Evolutionary conservation across 2,888 invertebrate genomes (phyloP).

Genomic region (Phania funesta): DNA sequence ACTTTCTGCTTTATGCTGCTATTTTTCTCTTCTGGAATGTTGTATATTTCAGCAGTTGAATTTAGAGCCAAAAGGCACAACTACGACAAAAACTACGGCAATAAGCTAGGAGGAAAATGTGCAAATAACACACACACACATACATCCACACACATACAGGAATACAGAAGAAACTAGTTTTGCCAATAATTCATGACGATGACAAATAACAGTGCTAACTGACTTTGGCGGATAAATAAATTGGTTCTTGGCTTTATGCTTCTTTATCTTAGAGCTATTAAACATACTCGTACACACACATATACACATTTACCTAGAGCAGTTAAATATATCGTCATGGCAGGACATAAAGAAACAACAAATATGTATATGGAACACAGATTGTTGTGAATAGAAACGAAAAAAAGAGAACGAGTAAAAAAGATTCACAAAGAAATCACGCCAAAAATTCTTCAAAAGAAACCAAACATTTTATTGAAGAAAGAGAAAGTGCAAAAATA

Average conservation of each 20-base stretch:
- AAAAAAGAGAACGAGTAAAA: background rate
- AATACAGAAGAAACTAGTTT: slow-evolving; percentile 21
- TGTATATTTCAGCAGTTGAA: slow-evolving; percentile 11
- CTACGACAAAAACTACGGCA: background rate
- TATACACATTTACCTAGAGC: background rate
- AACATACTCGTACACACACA: background rate
- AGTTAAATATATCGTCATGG: background rate
- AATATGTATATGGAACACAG: background rate
- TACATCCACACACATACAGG: background rate
- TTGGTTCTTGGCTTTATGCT: slow-evolving; percentile 63
- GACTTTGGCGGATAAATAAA: slow-evolving; percentile 57
- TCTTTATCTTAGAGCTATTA: slow-evolving; percentile 47
- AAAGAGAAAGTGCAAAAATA: background rate
- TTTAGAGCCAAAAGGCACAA: background rate
- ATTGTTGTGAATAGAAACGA: slow-evolving; percentile 54
- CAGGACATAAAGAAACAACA: background rate
- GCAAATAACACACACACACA: background rate
- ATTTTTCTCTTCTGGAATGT: background rate
- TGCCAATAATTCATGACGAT: slow-evolving; percentile 59
- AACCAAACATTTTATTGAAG: background rate
- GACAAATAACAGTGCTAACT: slow-evolving; percentile 51
- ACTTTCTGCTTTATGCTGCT: background rate
- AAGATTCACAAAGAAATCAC: slow-evolving; percentile 14
- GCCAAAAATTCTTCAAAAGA: slow-evolving; percentile 14
- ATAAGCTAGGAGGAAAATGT: background rate